These are phyloP conservation scores for Scomber japonicus DNA, from an alignment of 2,113 vertebrate species.

Conservation along the genomic window DNA sequence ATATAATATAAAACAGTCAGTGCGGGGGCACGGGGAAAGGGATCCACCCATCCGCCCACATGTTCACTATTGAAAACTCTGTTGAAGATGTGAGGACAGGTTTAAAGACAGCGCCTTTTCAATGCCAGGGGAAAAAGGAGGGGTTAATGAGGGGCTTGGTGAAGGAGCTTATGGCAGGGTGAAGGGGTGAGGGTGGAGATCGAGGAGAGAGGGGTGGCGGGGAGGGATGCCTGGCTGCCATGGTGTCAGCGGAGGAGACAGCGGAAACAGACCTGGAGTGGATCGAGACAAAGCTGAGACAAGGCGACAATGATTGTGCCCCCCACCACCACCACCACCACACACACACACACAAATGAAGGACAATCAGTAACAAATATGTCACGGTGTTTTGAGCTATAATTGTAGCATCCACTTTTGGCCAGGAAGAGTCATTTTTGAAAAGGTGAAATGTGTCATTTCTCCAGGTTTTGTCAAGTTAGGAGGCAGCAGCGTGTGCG, in stretches of 20 bases:
- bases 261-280: constrained; percentile 62
- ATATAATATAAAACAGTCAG: constrained; percentile 85
- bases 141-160: constrained; percentile 84
- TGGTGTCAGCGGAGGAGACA: constrained; percentile 64
- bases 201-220: constrained; percentile 39
- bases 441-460: constrained; percentile 73
- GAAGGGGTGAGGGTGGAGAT: constrained; percentile 53
- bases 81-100: constrained; percentile 75
- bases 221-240: constrained; percentile 65
- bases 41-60: constrained; percentile 82
- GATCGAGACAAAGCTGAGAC: constrained; percentile 67
- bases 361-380: constrained; percentile 77
- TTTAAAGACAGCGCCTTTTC: constrained; percentile 84
- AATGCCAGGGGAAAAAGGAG: constrained; percentile 75
- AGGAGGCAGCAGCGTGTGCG: constrained; percentile 42
- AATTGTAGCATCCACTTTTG: constrained; percentile 67
- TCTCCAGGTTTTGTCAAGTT: constrained; percentile 68
- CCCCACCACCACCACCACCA: neutral
- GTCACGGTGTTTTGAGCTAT: constrained; percentile 75
- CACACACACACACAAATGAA: constrained; percentile 69
- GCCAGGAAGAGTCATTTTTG: constrained; percentile 61
- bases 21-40: constrained; percentile 62
- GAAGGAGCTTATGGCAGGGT: constrained; percentile 78
- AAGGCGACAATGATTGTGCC: constrained; percentile 60
- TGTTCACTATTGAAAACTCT: constrained; percentile 74